These are phyloP conservation scores for Reinhardtius hippoglossoides DNA, from an alignment of 2,113 vertebrate genomes.

Conservation along the genomic window DNA sequence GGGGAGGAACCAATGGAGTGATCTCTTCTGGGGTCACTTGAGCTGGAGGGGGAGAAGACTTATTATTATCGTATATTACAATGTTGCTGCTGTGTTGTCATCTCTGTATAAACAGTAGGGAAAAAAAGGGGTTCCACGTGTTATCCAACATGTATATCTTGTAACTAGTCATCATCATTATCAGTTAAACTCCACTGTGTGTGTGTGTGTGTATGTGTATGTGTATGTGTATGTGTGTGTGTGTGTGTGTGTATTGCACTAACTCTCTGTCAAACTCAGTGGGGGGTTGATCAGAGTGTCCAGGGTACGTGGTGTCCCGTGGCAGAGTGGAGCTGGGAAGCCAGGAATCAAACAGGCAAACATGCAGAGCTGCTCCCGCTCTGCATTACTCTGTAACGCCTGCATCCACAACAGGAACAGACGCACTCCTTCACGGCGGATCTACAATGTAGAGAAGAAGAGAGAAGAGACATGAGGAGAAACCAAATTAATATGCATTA, in stretches of 20 bases:
- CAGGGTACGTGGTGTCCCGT: slow-evolving; percentile 91
- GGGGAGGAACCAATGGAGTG: slow-evolving; percentile 95
- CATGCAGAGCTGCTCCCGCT: slow-evolving; percentile 95
- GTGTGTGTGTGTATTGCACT: slow-evolving; percentile 68
- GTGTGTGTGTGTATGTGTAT: background rate
- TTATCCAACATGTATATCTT: background rate
- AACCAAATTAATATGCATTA: background rate
- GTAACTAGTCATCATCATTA: background rate
- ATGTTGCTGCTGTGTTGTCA: background rate
- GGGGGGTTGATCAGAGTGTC: slow-evolving; percentile 96
- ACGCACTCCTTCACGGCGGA: slow-evolving; percentile 96
- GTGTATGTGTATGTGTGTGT: background rate
- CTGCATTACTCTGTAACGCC: slow-evolving; percentile 94
- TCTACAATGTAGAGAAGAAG: slow-evolving; percentile 79
- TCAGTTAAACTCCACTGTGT: background rate
- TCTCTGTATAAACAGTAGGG: background rate
- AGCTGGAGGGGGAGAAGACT: slow-evolving; percentile 76
- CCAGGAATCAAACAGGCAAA: slow-evolving; percentile 98
- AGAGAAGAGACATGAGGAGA: background rate
- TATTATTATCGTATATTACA: background rate
- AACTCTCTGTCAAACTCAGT: slow-evolving; percentile 93
- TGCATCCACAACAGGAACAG: slow-evolving; percentile 98
- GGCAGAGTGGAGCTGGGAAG: slow-evolving; percentile 92
- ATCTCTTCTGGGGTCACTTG: slow-evolving; percentile 98
- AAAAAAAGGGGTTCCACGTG: background rate